Conservation (phyloP, 2,113 vertebrate species). For the Amblyornis subalaris region DNA sequence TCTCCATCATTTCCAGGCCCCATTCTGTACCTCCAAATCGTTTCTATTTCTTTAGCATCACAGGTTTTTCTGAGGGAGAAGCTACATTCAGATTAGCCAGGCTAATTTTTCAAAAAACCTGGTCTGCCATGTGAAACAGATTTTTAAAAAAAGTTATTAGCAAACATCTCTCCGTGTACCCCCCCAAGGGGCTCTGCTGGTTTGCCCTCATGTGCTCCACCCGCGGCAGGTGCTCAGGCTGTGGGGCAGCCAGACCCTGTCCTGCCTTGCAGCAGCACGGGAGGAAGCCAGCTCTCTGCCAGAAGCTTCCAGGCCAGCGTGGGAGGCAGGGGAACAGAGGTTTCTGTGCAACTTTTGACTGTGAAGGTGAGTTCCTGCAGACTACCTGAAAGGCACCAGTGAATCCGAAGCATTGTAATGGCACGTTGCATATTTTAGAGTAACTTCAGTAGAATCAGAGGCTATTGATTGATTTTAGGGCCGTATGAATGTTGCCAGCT, state of each 20-base stretch:
- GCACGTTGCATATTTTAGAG: not conserved
- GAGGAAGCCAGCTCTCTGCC: not conserved
- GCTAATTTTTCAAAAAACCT: not conserved
- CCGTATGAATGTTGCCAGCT: not conserved
- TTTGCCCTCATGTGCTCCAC: not conserved
- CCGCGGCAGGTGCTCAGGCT: not conserved
- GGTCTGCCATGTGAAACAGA: not conserved
- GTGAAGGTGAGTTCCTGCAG: not conserved
- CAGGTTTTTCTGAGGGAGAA: not conserved
- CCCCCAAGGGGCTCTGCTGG: too few species aligned
- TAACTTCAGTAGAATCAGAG: not conserved
- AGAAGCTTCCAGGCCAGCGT: accelerated
- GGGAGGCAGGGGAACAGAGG: not conserved
- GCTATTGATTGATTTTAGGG: not conserved
- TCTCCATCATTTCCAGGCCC: not conserved
- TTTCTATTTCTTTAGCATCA: not conserved
- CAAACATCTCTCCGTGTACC: accelerated
- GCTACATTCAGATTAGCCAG: not conserved
- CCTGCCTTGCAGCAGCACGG: accelerated
- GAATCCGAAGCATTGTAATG: not conserved
- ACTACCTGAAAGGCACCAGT: not conserved
- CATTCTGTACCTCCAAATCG: not conserved
- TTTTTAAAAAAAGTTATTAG: not conserved
- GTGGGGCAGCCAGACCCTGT: not conserved
- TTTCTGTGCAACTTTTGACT: not conserved